Evolutionary conservation across 2,888 invertebrate genomes (phyloP), one percentile per base, ranked within the genome.

Genomic region (Cacoxenus indagator): DNA sequence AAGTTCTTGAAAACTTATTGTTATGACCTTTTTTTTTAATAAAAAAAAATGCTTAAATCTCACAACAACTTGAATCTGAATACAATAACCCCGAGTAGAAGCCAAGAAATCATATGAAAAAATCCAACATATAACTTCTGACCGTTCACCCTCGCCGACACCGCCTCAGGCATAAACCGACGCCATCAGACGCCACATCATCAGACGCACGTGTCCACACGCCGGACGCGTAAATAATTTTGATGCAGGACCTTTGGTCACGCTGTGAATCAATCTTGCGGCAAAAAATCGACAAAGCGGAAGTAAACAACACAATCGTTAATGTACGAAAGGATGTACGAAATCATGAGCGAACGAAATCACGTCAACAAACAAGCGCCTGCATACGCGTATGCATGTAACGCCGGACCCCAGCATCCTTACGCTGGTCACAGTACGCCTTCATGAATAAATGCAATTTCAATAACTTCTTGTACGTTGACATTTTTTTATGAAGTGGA

Each of bases 201-300:
- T 17, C 22, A 43, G 61, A 24, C 26, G 61, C 70, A 75, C 78
- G 78, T 79, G 82, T 75, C 73, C 73, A 64, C 17, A 24, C 17
- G 70, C 67, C 75, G 78, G 78, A 83, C 71, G 82, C 80, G 82
- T 81, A 82, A 83, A 81, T 83, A 80, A 81, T 81, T 77, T 76
- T 75, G 68, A 67, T 78, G 74, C 78, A 74, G 78, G 80, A 81
- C 78, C 82, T 83, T 83, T 79, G 80, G 83, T 78, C 80, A 81
- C 73, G 83, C 80, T 81, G 83, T 81, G 80, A 81, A 81, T 81
- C 83, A 81, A 83, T 81, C 80, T 83, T 81, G 80, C 74, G 82
- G 75, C 72, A 71, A 68, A 45, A 67, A 48, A 62, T 61, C 37
- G 43, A 61, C 67, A 67, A 61, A 54, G 37, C 67, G 61, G 67